Evolutionary conservation across 2,888 invertebrate genomes (phyloP).

Genomic region (Hesperia comma): DNA sequence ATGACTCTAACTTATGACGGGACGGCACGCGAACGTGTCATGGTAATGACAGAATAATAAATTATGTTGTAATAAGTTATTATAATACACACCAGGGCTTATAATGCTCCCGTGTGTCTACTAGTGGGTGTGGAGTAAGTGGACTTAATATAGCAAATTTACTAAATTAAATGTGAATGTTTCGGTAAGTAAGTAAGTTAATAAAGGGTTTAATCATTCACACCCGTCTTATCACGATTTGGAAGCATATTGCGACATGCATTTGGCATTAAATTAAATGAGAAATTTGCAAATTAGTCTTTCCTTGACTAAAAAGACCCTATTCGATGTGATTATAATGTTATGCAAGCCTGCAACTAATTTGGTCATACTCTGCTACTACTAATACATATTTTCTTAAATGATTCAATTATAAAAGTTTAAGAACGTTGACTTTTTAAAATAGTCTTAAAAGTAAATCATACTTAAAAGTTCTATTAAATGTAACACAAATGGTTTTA

Average conservation of each 20-base stretch:
- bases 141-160: slow-evolving; percentile 73
- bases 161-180: slow-evolving; percentile 64
- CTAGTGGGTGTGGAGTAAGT: slow-evolving; percentile 64
- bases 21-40: slow-evolving; percentile 75
- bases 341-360: too few relatives aligned
- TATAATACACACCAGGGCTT: slow-evolving; percentile 74
- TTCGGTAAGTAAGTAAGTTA: slow-evolving; percentile 49
- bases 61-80: slow-evolving; percentile 82
- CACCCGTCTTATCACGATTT: slow-evolving; percentile 28
- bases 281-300: slow-evolving; percentile 8
- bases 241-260: slow-evolving; percentile 23
- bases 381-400: too few relatives aligned
- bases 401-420: too few relatives aligned
- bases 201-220: slow-evolving; percentile 65
- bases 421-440: too few relatives aligned
- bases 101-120: slow-evolving; percentile 57
- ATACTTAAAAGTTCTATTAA: too few relatives aligned
- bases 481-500: too few relatives aligned
- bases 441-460: too few relatives aligned
- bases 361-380: too few relatives aligned
- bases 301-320: not conserved
- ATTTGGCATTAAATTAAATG: slow-evolving; percentile 24
- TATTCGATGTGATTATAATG: too few relatives aligned
- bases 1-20: slow-evolving; percentile 76
- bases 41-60: slow-evolving; percentile 82